These are phyloP conservation scores for Psophia crepitans DNA, from an alignment of 2,113 vertebrate genomes.

Conservation along the genomic window DNA sequence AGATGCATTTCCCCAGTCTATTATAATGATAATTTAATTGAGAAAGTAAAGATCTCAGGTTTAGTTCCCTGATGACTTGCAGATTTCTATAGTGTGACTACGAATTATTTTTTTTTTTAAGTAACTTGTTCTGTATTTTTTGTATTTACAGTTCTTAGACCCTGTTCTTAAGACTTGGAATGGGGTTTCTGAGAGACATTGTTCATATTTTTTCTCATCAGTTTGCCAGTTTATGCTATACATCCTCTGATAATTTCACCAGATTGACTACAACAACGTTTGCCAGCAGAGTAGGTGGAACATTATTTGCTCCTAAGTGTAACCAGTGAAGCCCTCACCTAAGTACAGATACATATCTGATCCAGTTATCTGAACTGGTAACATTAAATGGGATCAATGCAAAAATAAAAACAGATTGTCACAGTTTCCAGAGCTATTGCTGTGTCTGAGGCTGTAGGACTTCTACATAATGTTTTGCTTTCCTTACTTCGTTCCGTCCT, in stretches of 20 bases:
- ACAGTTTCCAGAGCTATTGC: not conserved
- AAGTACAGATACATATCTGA: not conserved
- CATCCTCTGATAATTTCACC: not conserved
- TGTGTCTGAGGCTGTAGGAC: not conserved
- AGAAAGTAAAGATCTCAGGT: constrained; percentile 1
- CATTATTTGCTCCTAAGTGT: not conserved
- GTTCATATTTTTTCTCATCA: not conserved
- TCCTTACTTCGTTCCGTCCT: not conserved
- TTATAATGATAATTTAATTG: constrained; percentile 42
- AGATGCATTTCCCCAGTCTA: constrained; percentile 35
- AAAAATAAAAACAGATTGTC: not conserved
- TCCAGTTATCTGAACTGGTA: not conserved
- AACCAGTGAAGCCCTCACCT: not conserved
- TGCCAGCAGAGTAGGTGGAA: not conserved
- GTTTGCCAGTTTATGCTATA: not conserved
- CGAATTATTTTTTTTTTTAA: not conserved
- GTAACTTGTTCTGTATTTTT: not conserved
- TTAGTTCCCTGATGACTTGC: not conserved
- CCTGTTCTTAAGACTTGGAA: not conserved
- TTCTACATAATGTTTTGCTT: not conserved
- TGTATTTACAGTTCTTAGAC: not conserved
- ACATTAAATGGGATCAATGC: not conserved
- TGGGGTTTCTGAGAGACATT: not conserved
- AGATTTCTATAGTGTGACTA: not conserved
- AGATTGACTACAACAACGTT: not conserved